These are phyloP conservation scores for Hyalella azteca DNA, from an alignment of 2,888 invertebrate species.

Conservation along the genomic window DNA sequence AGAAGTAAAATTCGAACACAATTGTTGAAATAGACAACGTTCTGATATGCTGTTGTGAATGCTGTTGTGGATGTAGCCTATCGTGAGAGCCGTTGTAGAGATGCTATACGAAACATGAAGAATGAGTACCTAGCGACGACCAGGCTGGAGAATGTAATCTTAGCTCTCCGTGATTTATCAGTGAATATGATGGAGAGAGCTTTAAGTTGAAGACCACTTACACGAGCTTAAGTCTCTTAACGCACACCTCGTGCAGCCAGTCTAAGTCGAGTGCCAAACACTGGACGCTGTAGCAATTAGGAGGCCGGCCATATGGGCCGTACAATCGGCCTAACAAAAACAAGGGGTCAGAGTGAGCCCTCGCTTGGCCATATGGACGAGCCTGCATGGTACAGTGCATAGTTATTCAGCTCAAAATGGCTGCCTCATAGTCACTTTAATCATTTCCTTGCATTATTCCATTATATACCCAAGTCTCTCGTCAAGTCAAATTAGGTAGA, in stretches of 20 bases:
- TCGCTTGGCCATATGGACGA: slow-evolving; percentile 3
- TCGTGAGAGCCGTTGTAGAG: no score
- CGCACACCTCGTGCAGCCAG: not conserved
- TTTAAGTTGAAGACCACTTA: not conserved
- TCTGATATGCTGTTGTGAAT: no score
- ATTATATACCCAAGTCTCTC: no score
- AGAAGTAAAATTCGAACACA: no score
- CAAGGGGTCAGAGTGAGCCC: slow-evolving; percentile 25
- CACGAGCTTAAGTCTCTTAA: not conserved
- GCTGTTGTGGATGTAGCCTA: no score
- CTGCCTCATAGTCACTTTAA: not conserved
- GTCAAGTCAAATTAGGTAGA: no score
- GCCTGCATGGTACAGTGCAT: not conserved
- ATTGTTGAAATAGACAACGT: no score
- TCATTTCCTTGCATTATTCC: no score
- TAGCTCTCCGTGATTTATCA: not conserved
- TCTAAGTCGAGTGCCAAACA: slow-evolving; percentile 4
- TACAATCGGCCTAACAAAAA: slow-evolving; percentile 13
- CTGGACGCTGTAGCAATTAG: slow-evolving; percentile 11
- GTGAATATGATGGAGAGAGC: slow-evolving; percentile 5
- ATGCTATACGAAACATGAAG: no score
- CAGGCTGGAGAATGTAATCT: not conserved
- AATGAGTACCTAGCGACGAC: slow-evolving; percentile 6
- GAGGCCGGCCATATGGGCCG: slow-evolving; percentile 29
- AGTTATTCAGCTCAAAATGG: no score